A percentile compares a stretch with the other conserved stretches of the same genome.
Evolutionary conservation across 1,140 invertebrate genomes (phyloP).

Genomic region (Papilio aristodemus): DNA sequence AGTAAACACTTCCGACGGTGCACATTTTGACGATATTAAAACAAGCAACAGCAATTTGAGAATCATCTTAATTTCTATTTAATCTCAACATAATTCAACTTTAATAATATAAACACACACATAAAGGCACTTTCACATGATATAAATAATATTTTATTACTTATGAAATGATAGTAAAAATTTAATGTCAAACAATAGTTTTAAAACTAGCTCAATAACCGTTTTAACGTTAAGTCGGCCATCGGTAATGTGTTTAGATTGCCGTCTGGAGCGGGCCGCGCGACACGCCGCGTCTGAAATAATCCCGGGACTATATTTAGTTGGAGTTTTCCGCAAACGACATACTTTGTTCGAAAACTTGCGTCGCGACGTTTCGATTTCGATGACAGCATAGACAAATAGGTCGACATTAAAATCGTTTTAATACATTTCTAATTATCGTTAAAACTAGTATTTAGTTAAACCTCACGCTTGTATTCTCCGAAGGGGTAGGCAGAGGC

Average conservation of each 20-base stretch:
- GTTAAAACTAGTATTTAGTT: too few species aligned
- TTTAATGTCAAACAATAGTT: slow-evolving; percentile 34
- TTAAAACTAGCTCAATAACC: slow-evolving; percentile 49
- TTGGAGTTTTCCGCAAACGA: slow-evolving; percentile 72
- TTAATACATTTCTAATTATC: too few species aligned
- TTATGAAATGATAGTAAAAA: not conserved
- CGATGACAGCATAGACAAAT: slow-evolving; percentile 8
- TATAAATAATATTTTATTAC: not conserved
- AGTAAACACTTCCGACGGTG: slow-evolving; percentile 37
- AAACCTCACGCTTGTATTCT: too few species aligned
- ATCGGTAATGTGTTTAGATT: slow-evolving; percentile 68
- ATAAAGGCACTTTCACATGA: not conserved
- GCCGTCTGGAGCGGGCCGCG: slow-evolving; percentile 52
- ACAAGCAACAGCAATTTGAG: slow-evolving; percentile 44
- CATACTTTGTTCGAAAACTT: slow-evolving; percentile 59
- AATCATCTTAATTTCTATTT: slow-evolving; percentile 26
- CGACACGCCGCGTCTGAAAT: slow-evolving; percentile 69
- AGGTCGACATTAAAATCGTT: too few species aligned
- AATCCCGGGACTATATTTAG: slow-evolving; percentile 73
- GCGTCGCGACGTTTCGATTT: slow-evolving; percentile 40
- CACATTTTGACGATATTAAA: slow-evolving; percentile 39
- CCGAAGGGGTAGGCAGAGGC: too few species aligned
- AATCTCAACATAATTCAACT: not conserved
- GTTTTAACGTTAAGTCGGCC: slow-evolving; percentile 52
- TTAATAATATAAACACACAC: not conserved